phyloP scores from a whole-genome alignment of 2,888 invertebrate species.

The Epicampocera succincta region DNA sequence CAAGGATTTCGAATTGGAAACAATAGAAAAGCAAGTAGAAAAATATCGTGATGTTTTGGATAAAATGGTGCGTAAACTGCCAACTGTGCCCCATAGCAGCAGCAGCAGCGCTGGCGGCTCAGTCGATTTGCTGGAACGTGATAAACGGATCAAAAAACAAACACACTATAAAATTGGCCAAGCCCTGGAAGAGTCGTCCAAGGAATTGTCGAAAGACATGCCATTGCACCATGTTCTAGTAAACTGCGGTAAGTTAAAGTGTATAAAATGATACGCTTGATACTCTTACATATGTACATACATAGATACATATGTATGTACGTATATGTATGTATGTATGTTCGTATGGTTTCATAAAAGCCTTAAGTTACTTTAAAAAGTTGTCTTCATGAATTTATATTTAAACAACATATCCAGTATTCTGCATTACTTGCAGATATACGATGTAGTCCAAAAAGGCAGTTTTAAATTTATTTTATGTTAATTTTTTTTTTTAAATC shows the following conservation, averaged over 20 bases:
- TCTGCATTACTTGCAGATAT: no score
- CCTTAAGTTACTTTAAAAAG: no score
- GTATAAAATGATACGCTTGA: no score
- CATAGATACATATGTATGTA: no score
- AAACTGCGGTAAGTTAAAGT: conserved; percentile 77
- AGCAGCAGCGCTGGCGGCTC: conserved; percentile 69
- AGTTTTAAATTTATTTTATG: no score
- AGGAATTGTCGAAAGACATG: conserved; percentile 85
- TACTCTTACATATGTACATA: no score
- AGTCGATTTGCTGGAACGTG: conserved; percentile 83
- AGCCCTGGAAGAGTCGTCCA: conserved; percentile 87
- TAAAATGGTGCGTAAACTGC: conserved; percentile 81
- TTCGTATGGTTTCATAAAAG: no score
- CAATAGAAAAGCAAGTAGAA: conserved; percentile 80
- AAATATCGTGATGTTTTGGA: conserved; percentile 81
- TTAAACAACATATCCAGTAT: no score
- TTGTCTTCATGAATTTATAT: no score
- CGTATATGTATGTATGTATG: no score
- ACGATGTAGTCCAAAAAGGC: no score
- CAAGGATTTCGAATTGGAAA: conserved; percentile 80
- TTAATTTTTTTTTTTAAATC: no score
- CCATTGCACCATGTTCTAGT: conserved; percentile 78
- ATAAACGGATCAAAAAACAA: conserved; percentile 91
- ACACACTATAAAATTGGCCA: conserved; percentile 91
- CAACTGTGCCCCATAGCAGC: conserved; percentile 72